Base-by-base conservation (phyloP, 2,888 invertebrate genomes). In the Rutpela maculata region DNA sequence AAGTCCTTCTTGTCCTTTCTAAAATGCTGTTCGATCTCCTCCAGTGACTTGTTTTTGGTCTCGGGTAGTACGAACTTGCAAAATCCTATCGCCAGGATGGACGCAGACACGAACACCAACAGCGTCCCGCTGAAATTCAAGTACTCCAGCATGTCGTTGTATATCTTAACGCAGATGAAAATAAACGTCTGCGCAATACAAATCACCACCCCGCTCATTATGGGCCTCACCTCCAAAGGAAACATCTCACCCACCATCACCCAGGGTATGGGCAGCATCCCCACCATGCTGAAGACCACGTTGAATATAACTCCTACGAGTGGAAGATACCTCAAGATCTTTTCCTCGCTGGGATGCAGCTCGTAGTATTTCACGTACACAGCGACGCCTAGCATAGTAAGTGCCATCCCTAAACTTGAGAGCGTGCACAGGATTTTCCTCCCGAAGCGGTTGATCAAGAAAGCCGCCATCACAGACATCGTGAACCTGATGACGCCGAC, bases 201-300 rank as follows among this genome's bases (percentile, higher is more conserved):
- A 0, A 94, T 92, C 0, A 95, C 94, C 0, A 94, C 89, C 0
- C 95, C 95, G 0, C 94, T 93, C 92, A 94, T 93, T 0, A 94
- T 92, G 0, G 95, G 94, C 81, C 95, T 90, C 1, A 94, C 93
- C 75, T 92, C 91, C 79, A 94, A 90, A 1, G 95, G 94, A 83
- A 94, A 95, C 60, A 95, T 86, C 85, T 95, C 95, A 0, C 94
- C 94, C 0, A 93, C 94, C 92, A 95, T 93, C 35, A 95, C 93
- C 94, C 95, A 95, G 0, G 95, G 95, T 5, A 95, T 90, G 26
- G 95, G 95, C 0, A 95, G 88, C 88, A 94, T 94, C 0, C 95
- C 95, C 0, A 95, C 91, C 95, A 95, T 95, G 78, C 94, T 94
- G 84, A 93, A 93, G 0, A 93, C 93, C 0, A 95, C 95, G 86